These are phyloP conservation scores for Merodon equestris DNA, from an alignment of 2,888 invertebrate species.

Conservation along the genomic window DNA sequence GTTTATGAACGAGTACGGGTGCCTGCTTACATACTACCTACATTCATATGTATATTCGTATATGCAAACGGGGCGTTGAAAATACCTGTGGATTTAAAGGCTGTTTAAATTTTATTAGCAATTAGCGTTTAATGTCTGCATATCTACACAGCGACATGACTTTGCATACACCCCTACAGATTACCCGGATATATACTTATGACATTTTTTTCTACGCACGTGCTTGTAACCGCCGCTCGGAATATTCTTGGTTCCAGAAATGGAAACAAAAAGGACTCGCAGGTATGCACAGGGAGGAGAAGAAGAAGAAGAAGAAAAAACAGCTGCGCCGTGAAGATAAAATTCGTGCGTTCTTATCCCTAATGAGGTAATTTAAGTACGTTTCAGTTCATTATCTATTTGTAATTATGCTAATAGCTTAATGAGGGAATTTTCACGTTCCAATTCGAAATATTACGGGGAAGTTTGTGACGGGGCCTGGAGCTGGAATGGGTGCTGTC, in stretches of 20 bases:
- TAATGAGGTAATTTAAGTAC: constrained; percentile 56
- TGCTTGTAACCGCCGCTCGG: background rate
- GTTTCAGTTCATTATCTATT: constrained; percentile 59
- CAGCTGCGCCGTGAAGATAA: constrained; percentile 34
- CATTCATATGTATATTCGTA: no score
- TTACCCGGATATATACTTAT: no score
- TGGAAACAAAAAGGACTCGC: no score
- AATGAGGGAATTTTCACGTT: constrained; percentile 42
- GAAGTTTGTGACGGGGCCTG: constrained; percentile 18
- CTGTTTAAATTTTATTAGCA: constrained; percentile 1
- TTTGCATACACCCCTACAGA: no score
- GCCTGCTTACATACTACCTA: no score
- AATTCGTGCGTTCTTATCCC: constrained; percentile 47
- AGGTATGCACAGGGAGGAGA: background rate
- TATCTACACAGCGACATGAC: background rate
- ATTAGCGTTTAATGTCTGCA: background rate
- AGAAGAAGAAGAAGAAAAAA: constrained; percentile 2
- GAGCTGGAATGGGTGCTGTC: no score
- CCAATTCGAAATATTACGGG: constrained; percentile 38
- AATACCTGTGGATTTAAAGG: background rate
- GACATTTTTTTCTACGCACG: constrained; percentile 12
- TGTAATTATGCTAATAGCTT: constrained; percentile 58
- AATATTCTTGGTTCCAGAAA: constrained; percentile 9
- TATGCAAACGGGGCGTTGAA: background rate
- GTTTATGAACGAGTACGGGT: no score